Base-by-base conservation (phyloP, 2,888 invertebrate species). In the Lypha dubia region DNA sequence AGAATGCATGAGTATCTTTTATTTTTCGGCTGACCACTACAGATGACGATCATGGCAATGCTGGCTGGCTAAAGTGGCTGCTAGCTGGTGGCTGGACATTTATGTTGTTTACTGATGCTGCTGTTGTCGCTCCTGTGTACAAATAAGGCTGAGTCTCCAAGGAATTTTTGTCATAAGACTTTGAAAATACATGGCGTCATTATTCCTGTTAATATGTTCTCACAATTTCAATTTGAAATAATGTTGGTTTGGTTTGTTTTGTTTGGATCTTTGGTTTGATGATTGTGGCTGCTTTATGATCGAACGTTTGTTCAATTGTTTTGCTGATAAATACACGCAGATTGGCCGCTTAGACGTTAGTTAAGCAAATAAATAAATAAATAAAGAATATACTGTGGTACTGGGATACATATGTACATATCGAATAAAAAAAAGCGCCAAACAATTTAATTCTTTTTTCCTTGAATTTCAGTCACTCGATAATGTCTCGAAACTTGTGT, bases 171-270 rank as follows among this genome's bases (percentile, higher is more conserved):
- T 84, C 84, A 84, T 81, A 84, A 84, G 74, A 70, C 81, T 79
- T 73, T 82, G 84, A 79, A 70, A 81, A 81, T 81, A 81, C 81
- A 79, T 84, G 84, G 84, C 84, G 84, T 84, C 84, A 84, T 82
- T 84, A 84, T 84, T 84, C 84, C 84, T 84, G 84, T 84, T 84
- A 84, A 84, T 84, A 81, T 82, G 70, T 84, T 84, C 84, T 84
- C 84, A 84, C 84, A 84, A 84, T 84, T 84, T 74, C 77, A 82
- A 74, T 81, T 84, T 70, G 63, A 79, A 73, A 81, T 68, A 74
- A 53, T 62, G 44, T 53, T 46, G 41, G n/a, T n/a, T n/a, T n/a
- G n/a, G n/a, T n/a, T n/a, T n/a, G n/a, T n/a, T n/a, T n/a, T n/a
- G n/a, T n/a, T n/a, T n/a, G n/a, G n/a, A n/a, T n/a, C n/a, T n/a